A percentile compares a stretch with the other conserved stretches of the same genome.
These are phyloP conservation scores for Ectemnius cavifrons DNA, from an alignment of 2,888 invertebrate species.

Conservation along the genomic window DNA sequence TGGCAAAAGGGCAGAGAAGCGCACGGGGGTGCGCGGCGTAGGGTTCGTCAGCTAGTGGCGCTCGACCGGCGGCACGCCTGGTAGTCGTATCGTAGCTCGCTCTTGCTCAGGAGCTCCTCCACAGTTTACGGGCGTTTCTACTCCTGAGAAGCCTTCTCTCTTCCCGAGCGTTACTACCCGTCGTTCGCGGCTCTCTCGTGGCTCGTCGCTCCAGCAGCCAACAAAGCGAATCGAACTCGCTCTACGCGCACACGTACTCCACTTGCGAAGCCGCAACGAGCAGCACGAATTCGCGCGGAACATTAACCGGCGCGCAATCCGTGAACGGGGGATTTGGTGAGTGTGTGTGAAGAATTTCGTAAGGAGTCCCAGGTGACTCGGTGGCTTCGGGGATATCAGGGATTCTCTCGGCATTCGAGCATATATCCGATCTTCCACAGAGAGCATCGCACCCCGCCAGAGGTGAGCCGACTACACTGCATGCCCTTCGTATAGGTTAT, in stretches of 20 bases:
- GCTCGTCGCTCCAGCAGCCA: too few relatives aligned
- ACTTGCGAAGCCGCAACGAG: too few relatives aligned
- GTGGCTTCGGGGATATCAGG: background rate
- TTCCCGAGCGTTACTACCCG: too few relatives aligned
- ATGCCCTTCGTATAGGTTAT: slow-evolving; percentile 50
- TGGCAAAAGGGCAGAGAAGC: background rate
- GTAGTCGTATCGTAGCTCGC: too few relatives aligned
- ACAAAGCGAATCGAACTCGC: too few relatives aligned
- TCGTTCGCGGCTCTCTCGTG: too few relatives aligned
- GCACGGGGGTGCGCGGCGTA: background rate
- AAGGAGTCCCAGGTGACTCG: too few relatives aligned
- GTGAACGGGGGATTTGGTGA: background rate
- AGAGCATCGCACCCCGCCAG: slow-evolving; percentile 21
- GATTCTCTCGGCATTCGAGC: background rate
- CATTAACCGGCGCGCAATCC: background rate
- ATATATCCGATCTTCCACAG: background rate
- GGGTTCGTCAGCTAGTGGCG: slow-evolving; percentile 1
- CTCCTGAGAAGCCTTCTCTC: too few relatives aligned
- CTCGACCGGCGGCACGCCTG: background rate
- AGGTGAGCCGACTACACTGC: slow-evolving; percentile 39
- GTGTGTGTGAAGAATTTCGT: background rate
- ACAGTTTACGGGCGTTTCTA: too few relatives aligned
- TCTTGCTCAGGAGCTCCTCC: too few relatives aligned
- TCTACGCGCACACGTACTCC: too few relatives aligned
- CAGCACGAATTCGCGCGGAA: slow-evolving; percentile 1